phyloP scores from a whole-genome alignment of 2,888 invertebrate species.

The Lasioglossum marginatum region DNA sequence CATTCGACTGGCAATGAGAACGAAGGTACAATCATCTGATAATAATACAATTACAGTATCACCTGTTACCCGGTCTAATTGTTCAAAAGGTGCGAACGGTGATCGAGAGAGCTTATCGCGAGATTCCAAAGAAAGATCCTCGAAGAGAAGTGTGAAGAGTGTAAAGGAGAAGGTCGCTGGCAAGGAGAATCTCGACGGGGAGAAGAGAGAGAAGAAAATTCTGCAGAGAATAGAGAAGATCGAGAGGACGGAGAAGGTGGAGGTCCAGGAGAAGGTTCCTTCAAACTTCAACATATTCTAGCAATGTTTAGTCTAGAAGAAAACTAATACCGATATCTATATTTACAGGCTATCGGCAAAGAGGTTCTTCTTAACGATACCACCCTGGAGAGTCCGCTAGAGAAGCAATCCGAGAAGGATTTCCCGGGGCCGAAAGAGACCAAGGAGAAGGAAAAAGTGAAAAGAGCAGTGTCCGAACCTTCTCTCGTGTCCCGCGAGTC shows the following conservation, averaged over 20 bases:
- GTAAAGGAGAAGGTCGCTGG: conserved; percentile 69
- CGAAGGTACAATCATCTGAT: conserved; percentile 43
- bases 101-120: conserved; percentile 62
- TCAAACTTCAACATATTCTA: not conserved
- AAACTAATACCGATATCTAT: not conserved
- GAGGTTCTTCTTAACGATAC: conserved; percentile 58
- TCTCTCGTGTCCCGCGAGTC: conserved; percentile 85
- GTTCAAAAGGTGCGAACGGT: conserved; percentile 49
- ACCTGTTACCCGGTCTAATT: not conserved
- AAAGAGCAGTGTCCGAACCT: conserved; percentile 86
- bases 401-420: conserved; percentile 67
- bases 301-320: not conserved
- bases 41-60: not conserved
- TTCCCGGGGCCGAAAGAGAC: conserved; percentile 55
- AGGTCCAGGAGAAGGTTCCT: conserved; percentile 28
- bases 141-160: conserved; percentile 74
- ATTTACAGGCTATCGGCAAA: conserved; percentile 63
- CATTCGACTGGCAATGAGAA: conserved; percentile 48
- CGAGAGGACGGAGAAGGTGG: conserved; percentile 58
- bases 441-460: conserved; percentile 73
- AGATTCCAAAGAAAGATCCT: conserved; percentile 71
- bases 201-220: conserved; percentile 72
- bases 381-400: conserved; percentile 52
- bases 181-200: conserved; percentile 72
- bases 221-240: conserved; percentile 64